Evolutionary conservation across 2,888 invertebrate species (phyloP).

Genomic region (Napeogenes inachia): DNA sequence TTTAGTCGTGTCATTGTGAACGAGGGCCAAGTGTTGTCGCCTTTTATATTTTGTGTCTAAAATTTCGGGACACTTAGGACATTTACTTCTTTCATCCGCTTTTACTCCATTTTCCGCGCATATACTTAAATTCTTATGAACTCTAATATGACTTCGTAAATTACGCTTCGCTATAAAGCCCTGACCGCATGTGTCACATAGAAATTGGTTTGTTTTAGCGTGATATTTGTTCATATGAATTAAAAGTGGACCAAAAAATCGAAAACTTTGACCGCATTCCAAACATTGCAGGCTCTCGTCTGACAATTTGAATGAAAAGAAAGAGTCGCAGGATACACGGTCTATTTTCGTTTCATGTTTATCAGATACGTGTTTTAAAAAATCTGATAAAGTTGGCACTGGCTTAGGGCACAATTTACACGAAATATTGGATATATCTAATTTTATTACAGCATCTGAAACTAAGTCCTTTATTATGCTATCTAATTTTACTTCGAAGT

Average conservation of each 20-base stretch:
- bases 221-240: constrained; percentile 45
- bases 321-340: constrained; percentile 28
- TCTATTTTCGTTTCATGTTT: constrained; percentile 37
- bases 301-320: constrained; percentile 42
- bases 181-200: constrained; percentile 57
- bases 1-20: constrained; percentile 52
- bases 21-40: constrained; percentile 54
- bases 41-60: constrained; percentile 50
- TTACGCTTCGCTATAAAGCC: constrained; percentile 50
- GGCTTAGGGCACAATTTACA: constrained; percentile 45
- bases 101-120: constrained; percentile 31
- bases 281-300: constrained; percentile 46
- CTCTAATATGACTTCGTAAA: constrained; percentile 50
- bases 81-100: constrained; percentile 36
- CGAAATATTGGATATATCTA: constrained; percentile 44
- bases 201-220: constrained; percentile 35
- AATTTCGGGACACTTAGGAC: constrained; percentile 54
- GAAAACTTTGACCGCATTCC: constrained; percentile 46
- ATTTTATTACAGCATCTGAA: constrained; percentile 38
- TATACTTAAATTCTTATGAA: constrained; percentile 38
- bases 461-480: constrained; percentile 33
- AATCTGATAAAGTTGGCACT: constrained; percentile 37
- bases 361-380: constrained; percentile 38
- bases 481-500: constrained; percentile 37
- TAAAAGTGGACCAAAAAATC: constrained; percentile 47